Evolutionary conservation across 2,797 vertebrate species (phyloP), one percentile per base, ranked within the genome.

Genomic region (Manis pentadactyla): DNA sequence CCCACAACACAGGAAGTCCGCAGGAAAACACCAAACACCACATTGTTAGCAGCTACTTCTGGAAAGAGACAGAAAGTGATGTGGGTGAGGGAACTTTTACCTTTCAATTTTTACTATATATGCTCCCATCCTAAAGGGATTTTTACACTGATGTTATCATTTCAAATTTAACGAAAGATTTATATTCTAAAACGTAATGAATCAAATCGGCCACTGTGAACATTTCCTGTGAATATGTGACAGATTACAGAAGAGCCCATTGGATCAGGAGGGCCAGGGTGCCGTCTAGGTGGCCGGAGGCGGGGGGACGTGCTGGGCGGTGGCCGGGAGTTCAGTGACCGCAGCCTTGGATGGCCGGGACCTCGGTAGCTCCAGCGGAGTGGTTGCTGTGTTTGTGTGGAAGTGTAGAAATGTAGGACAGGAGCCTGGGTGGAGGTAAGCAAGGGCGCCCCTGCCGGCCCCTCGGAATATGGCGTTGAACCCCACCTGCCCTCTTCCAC

Each of bases 351-450:
- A 3, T 5, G 39, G 14, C 39, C 13, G 46, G 59, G 46, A 5
- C 71, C 69, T 42, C 57, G 34, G 69, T 8, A 46, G 21, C 66
- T 66, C 19, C 10, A 34, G 78, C 12, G 4, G n/a, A n/a, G 37
- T 11, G 46, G 46, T 1, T 0, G 39, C 49, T 1, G 14, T 3
- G 2, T 4, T 6, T 25, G 1, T 27, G 46, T 46, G 46, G 9
- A 46, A 46, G 61, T 4, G n/a, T 49, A 55, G 92, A 61, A 39
- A 31, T 0, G 29, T 1, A 18, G 34, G 55, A 1, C 31, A 49
- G 27, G 59, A 39, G 29, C 18, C 63, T 55, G 25, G 1, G 6
- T 31, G 9, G n/a, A 82, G 39, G 23, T 25, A 6, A 68, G 74
- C 69, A 19, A 74, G 42, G 42, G 17, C 31, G 85, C 79, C 79